A percentile compares a stretch with the other conserved stretches of the same genome.
These are phyloP conservation scores for Colius striatus DNA, from an alignment of 2,113 vertebrate species.

Conservation along the genomic window DNA sequence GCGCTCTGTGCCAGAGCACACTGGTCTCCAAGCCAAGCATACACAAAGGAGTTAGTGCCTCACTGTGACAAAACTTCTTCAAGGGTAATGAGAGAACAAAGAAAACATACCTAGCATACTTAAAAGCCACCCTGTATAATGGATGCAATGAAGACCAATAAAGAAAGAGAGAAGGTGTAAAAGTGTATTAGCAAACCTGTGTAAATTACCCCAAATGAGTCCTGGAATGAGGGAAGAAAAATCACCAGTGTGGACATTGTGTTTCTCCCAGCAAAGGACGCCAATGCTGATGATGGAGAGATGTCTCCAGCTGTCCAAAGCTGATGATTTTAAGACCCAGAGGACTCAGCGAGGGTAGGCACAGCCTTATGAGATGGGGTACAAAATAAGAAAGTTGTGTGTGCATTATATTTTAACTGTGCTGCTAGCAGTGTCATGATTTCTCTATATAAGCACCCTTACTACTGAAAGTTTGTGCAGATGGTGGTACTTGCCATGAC, in stretches of 20 bases:
- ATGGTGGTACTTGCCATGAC: not conserved
- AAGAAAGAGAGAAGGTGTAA: not conserved
- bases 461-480: not conserved
- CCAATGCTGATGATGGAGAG: fast-evolving
- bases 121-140: fast-evolving
- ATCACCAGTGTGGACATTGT: fast-evolving
- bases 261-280: not conserved
- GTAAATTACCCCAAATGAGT: not conserved
- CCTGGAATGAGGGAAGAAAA: not conserved
- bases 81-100: not conserved
- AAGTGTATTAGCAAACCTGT: fast-evolving
- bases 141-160: fast-evolving
- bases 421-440: not conserved
- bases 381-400: not conserved
- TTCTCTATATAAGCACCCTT: not conserved
- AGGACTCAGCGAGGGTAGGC: no score
- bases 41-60: fast-evolving
- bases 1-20: fast-evolving
- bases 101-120: not conserved
- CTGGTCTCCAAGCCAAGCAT: fast-evolving
- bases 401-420: no score
- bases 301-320: not conserved
- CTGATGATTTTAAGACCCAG: not conserved
- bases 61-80: not conserved
- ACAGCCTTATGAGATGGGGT: not conserved